Evolutionary conservation across 1,140 invertebrate genomes (phyloP).

Genomic region (Zelostemma sp.): DNA sequence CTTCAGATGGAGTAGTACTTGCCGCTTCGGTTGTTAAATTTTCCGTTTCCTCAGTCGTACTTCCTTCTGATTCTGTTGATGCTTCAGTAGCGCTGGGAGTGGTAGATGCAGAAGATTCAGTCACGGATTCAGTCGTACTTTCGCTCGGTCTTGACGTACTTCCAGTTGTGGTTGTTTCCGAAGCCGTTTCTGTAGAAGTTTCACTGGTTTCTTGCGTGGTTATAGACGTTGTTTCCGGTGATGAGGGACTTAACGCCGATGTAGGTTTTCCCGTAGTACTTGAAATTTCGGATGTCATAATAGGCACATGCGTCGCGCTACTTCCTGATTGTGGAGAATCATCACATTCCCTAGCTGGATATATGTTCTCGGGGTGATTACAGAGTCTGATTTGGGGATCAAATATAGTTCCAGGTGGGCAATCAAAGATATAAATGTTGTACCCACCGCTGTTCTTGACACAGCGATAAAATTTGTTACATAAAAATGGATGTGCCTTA

Average conservation of each 20-base stretch:
- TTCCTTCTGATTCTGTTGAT: constrained; percentile 28
- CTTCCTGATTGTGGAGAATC: constrained; percentile 45
- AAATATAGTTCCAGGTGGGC: constrained; percentile 72
- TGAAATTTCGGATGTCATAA: neutral
- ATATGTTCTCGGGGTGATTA: constrained; percentile 71
- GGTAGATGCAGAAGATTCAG: constrained; percentile 28
- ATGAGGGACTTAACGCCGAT: constrained; percentile 2
- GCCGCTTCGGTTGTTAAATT: constrained; percentile 44
- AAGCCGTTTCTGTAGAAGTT: constrained; percentile 25
- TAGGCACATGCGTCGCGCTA: neutral
- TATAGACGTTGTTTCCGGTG: constrained; percentile 36
- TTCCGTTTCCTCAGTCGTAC: constrained; percentile 24
- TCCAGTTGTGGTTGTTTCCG: constrained; percentile 38
- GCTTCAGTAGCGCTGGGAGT: constrained; percentile 25
- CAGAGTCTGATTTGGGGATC: constrained; percentile 70
- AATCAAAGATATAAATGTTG: constrained; percentile 72
- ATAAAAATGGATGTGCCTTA: constrained; percentile 75
- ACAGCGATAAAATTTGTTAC: constrained; percentile 80
- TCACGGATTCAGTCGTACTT: constrained; percentile 21
- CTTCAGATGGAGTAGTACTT: constrained; percentile 15
- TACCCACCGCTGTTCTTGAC: constrained; percentile 77
- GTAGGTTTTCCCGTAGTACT: constrained; percentile 19
- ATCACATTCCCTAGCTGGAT: constrained; percentile 68
- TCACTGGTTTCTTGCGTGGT: constrained; percentile 34
- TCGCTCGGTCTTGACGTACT: constrained; percentile 39